A percentile compares a stretch with the other conserved stretches of the same genome.
These are phyloP conservation scores for Micronycteris hirsuta DNA, from an alignment of 2,113 vertebrate genomes.

Conservation along the genomic window DNA sequence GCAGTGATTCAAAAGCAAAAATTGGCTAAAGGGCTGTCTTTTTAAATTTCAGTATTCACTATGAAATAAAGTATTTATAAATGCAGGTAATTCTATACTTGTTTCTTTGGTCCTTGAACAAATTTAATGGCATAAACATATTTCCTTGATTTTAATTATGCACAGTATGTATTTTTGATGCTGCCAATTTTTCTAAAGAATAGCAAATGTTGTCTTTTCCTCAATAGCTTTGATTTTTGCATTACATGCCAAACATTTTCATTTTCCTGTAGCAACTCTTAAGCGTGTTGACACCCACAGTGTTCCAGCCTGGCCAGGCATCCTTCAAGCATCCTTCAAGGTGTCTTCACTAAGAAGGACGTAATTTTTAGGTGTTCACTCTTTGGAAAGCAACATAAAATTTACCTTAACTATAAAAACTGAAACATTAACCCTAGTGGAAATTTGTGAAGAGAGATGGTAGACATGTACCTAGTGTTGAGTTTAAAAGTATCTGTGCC, in stretches of 20 bases:
- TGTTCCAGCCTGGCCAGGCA: neutral
- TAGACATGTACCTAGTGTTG: neutral
- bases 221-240: slow-evolving; percentile 61
- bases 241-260: slow-evolving; percentile 34
- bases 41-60: slow-evolving; percentile 51
- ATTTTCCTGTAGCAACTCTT: slow-evolving; percentile 19
- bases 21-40: slow-evolving; percentile 17
- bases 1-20: slow-evolving; percentile 57
- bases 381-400: neutral
- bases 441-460: neutral
- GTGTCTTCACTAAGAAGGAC: neutral
- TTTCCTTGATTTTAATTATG: slow-evolving; percentile 65
- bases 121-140: slow-evolving; percentile 55
- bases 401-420: neutral
- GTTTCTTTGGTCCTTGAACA: slow-evolving; percentile 46
- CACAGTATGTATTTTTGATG: slow-evolving; percentile 58
- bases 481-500: neutral
- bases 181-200: slow-evolving; percentile 66
- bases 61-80: slow-evolving; percentile 57
- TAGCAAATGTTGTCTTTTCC: slow-evolving; percentile 45
- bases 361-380: slow-evolving; percentile 21
- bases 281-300: slow-evolving; percentile 17
- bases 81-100: slow-evolving; percentile 50
- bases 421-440: neutral
- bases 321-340: neutral